Evolutionary conservation across 1,140 invertebrate species (phyloP).

Genomic region (Drosophila tani): DNA sequence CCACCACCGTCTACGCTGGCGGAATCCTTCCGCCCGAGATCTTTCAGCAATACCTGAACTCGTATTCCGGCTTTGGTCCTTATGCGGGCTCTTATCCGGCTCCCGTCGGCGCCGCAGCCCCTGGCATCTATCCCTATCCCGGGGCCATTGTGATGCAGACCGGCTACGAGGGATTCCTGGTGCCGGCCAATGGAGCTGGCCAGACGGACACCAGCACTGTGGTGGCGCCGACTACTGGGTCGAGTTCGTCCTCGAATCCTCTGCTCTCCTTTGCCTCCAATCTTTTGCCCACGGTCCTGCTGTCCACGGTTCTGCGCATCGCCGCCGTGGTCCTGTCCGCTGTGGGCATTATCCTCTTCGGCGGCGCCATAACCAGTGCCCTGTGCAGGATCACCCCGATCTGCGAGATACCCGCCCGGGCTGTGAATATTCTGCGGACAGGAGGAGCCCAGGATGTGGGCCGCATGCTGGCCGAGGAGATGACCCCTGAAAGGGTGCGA

Average conservation of each 20-base stretch:
- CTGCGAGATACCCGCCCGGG: constrained; percentile 87
- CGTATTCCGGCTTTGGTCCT: constrained; percentile 70
- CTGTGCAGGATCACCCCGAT: constrained; percentile 89
- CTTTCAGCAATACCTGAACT: constrained; percentile 81
- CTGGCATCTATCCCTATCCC: constrained; percentile 70
- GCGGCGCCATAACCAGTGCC: constrained; percentile 86
- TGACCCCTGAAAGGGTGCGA: constrained; percentile 86
- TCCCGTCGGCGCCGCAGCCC: constrained; percentile 44
- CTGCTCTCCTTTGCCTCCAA: constrained; percentile 54
- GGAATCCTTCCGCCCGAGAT: constrained; percentile 73
- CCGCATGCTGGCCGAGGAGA: constrained; percentile 72
- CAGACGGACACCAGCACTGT: constrained; percentile 40
- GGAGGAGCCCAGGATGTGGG: constrained; percentile 73
- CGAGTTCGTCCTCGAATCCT: constrained; percentile 31
- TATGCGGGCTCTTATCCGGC: constrained; percentile 56
- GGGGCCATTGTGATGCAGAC: constrained; percentile 78
- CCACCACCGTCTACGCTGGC: constrained; percentile 66
- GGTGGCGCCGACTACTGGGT: constrained; percentile 9
- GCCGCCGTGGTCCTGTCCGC: constrained; percentile 76
- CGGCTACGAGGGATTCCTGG: constrained; percentile 84
- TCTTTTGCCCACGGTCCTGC: constrained; percentile 63
- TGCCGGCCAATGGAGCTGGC: constrained; percentile 50
- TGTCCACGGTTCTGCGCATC: constrained; percentile 78
- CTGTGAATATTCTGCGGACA: constrained; percentile 84
- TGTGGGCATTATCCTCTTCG: constrained; percentile 87